A percentile compares a stretch with the other conserved stretches of the same genome.
Evolutionary conservation across 2,113 vertebrate species (phyloP).

Genomic region (Caranx ignobilis): DNA sequence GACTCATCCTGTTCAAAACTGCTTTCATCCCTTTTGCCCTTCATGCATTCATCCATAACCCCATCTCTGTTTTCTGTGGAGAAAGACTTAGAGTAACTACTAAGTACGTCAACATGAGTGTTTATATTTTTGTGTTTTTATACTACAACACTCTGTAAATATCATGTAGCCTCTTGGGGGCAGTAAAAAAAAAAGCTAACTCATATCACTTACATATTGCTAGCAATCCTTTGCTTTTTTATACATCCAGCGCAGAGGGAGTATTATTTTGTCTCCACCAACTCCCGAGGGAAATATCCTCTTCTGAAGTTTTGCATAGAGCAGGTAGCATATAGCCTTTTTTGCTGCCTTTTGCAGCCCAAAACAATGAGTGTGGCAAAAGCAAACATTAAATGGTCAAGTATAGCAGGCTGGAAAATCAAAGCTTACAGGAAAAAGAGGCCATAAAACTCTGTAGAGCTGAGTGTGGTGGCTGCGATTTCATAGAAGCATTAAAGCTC

Average conservation of each 20-base stretch:
- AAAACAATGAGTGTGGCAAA: background rate
- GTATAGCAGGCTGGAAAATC: background rate
- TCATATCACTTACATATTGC: too few relatives aligned
- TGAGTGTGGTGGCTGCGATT: background rate
- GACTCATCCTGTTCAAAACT: background rate
- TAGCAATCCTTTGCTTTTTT: background rate
- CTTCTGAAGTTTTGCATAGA: background rate
- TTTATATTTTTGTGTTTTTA: background rate
- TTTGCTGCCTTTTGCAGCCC: too few relatives aligned
- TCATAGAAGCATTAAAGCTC: background rate
- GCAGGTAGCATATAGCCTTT: too few relatives aligned
- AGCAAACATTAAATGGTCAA: background rate
- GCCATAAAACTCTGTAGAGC: too few relatives aligned
- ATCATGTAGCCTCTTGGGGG: background rate
- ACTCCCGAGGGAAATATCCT: background rate
- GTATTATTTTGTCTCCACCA: background rate
- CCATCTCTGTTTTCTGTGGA: background rate
- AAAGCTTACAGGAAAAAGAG: background rate
- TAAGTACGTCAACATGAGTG: background rate
- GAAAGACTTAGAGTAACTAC: background rate
- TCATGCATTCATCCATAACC: background rate
- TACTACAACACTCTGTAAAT: background rate
- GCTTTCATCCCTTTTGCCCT: conserved; percentile 7
- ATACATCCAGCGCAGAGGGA: background rate
- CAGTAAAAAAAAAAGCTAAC: background rate